Evolutionary conservation across 2,797 vertebrate species (phyloP), one percentile per base, ranked within the genome.

Genomic region (Trematomus bernacchii): DNA sequence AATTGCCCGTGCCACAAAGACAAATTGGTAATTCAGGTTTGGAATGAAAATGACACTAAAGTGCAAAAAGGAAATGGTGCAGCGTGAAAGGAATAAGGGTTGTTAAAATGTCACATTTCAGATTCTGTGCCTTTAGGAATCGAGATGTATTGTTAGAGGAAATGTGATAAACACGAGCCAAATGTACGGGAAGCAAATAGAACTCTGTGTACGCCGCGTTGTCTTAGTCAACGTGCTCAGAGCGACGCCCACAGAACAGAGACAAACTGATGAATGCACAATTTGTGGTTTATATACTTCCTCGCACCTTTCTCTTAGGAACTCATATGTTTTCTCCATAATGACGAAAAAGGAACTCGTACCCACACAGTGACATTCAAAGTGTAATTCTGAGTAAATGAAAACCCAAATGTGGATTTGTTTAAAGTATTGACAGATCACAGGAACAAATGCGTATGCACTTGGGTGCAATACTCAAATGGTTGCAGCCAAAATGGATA

Each of bases 1-100:
- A 98, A 98, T 98, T 97, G 92, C 90, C 89, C 86, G 86, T 93
- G 96, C 97, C 97, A 98, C 96, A 97, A 97, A 98, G 97, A 99
- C 96, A 97, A 98, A 99, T 98, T 98, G 97, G 96, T 95, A 93
- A 96, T 95, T 95, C 94, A 94, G 93, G 92, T 94, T 94, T 92
- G 94, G 94, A 95, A 96, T 94, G 94, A 95, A 95, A 95, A 95
- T 95, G 93, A 94, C 94, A 94, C 94, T 94, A 92, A 93, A 92
- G 93, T 93, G 90, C 93, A 93, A 92, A 93, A 92, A 94, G 92
- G 93, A 94, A 94, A 95, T 92, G 91, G 93, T 91, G 91, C 88
- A 66, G 92, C 85, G 87, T 93, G 93, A 93, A 93, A 93, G 92
- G 93, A 93, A 94, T 95, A 93, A 94, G 93, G 93, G 94, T 94